A percentile compares a stretch with the other conserved stretches of the same genome.
Evolutionary conservation across 2,113 vertebrate genomes (phyloP).

Genomic region (Sturnira hondurensis): DNA sequence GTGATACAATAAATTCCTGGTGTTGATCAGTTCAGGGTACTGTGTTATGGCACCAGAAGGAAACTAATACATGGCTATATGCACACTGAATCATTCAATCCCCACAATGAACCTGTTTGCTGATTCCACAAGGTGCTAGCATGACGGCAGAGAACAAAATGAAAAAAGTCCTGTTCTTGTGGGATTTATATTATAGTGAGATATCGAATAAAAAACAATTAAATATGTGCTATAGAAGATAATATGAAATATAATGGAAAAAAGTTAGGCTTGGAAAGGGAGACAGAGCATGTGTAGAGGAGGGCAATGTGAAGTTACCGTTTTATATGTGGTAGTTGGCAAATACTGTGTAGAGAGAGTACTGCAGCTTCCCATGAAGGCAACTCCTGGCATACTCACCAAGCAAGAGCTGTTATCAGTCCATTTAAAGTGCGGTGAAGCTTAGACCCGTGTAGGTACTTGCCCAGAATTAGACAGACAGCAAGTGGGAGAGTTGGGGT

Average conservation of each 20-base stretch:
- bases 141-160: not conserved
- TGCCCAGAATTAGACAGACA: not conserved
- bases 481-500: not conserved
- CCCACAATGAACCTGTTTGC: not conserved
- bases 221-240: not conserved
- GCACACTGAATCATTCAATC: not conserved
- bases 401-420: not conserved
- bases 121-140: not conserved
- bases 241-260: not conserved
- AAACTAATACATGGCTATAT: not conserved
- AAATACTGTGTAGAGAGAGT: not conserved
- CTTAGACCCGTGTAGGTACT: not conserved
- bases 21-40: not conserved
- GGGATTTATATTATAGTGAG: not conserved
- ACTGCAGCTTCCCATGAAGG: not conserved
- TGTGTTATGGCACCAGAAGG: not conserved
- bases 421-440: not conserved
- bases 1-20: not conserved
- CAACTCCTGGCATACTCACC: not conserved
- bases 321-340: not conserved
- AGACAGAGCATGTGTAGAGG: not conserved
- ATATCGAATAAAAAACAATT: not conserved
- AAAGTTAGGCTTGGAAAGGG: not conserved
- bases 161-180: not conserved
- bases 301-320: not conserved